Base-by-base conservation (phyloP, 2,888 invertebrate genomes). In the Chaitophorus viminalis region DNA sequence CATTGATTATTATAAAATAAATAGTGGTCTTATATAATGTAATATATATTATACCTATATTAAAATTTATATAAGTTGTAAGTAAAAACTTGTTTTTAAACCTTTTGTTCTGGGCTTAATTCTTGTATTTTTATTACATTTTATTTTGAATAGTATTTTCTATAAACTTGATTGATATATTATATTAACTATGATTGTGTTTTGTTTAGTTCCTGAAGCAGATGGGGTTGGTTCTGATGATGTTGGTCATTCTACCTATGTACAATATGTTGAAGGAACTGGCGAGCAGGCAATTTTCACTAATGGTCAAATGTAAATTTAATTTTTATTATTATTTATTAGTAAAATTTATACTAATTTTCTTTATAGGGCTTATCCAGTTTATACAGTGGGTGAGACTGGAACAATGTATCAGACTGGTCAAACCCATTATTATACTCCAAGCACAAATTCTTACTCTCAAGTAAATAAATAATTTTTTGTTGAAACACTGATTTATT, bases 321-420 rank as follows among this genome's bases (percentile, higher is more conserved):
- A 52, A 84, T 29, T 21, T 75, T 60, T 46, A 31, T 75, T 76
- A 25, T 74, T 60, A 81, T 54, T 33, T n/a, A 54, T 78, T 33
- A 18, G 18, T 54, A 18, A 8, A n/a, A 72, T n/a, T 18, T 52
- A 31, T 77, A 52, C 21, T 36, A 46, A 46, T 88, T n/a, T 31
- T 65, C n/a, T 68, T 79, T 9, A 79, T 89, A 95, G 95, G 94
- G 94, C 94, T 90, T 95, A 95, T 92, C 95, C 95, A 89, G 95
- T 95, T 84, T 96, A 95, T 91, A 94, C 95, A 78, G 95, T 95
- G 89, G 95, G 94, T 25, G 91, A 93, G 90, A 91, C 91, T 36
- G 92, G 93, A 88, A 93, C 94, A 90, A 94, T 92, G 92, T 94
- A 93, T 91, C 94, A 93, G 91, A 95, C 94, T 90, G 87, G 87